Percentiles rank a stretch among this genome's conserved stretches.
Conservation (phyloP, 2,797 vertebrate species). For the Allobates femoralis region DNA sequence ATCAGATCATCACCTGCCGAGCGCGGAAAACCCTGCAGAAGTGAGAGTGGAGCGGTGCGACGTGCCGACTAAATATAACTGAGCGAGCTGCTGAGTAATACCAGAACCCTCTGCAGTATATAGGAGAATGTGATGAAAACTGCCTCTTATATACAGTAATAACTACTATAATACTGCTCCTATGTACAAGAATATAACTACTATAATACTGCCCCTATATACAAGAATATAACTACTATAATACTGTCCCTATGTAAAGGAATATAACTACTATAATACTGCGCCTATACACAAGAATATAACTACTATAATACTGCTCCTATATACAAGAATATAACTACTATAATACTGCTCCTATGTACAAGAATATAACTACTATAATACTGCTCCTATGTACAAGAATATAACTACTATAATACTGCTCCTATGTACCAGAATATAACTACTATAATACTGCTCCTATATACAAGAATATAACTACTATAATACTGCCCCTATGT, state of each 20-base stretch:
- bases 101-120: not conserved
- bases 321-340: constrained; percentile 11
- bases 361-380: too few species aligned
- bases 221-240: constrained; percentile 1
- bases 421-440: too few species aligned
- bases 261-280: too few species aligned
- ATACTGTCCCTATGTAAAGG: too few species aligned
- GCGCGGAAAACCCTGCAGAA: not conserved
- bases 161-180: not conserved
- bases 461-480: too few species aligned
- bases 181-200: not conserved
- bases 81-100: not conserved
- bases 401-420: too few species aligned
- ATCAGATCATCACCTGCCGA: not conserved
- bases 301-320: not conserved
- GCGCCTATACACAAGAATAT: too few species aligned
- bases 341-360: too few species aligned
- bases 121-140: too few species aligned
- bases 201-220: not conserved
- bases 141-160: not conserved
- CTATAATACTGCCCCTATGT: too few species aligned
- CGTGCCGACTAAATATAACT: not conserved
- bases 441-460: too few species aligned
- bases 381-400: too few species aligned
- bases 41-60: not conserved